A percentile compares a stretch with the other conserved stretches of the same genome.
Conservation (phyloP, 2,888 invertebrate species). For the Volucella bombylans region DNA sequence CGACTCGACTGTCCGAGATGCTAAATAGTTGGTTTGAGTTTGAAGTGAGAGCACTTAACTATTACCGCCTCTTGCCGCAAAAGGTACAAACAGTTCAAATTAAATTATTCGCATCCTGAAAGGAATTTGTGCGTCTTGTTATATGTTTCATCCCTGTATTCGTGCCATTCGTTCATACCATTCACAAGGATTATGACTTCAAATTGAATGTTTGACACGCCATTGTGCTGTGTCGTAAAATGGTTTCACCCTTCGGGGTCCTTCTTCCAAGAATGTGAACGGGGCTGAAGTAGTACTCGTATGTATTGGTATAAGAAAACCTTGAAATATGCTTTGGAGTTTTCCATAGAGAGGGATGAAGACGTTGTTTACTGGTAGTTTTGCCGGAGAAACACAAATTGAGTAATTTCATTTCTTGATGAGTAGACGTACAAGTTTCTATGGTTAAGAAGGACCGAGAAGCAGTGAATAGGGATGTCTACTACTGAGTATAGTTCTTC, state of each 20-base stretch:
- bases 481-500: too few relatives aligned
- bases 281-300: background rate
- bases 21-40: slow-evolving; percentile 23
- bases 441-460: background rate
- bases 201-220: slow-evolving; percentile 63
- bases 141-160: background rate
- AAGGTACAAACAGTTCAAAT: slow-evolving; percentile 48
- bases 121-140: slow-evolving; percentile 28
- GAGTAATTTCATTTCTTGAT: slow-evolving; percentile 60
- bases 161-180: background rate
- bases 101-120: slow-evolving; percentile 50
- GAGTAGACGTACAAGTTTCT: background rate
- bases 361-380: slow-evolving; percentile 52
- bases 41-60: slow-evolving; percentile 4
- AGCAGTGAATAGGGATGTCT: background rate
- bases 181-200: slow-evolving; percentile 40
- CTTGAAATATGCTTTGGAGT: slow-evolving; percentile 42
- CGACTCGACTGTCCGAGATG: slow-evolving; percentile 8
- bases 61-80: slow-evolving; percentile 15
- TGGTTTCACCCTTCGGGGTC: slow-evolving; percentile 8
- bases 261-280: background rate
- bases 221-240: slow-evolving; percentile 32
- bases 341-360: slow-evolving; percentile 18
- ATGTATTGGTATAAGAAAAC: slow-evolving; percentile 10
- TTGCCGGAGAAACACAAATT: slow-evolving; percentile 54